Conservation (phyloP, 2,888 invertebrate species). For the Heliconius ethilla region DNA sequence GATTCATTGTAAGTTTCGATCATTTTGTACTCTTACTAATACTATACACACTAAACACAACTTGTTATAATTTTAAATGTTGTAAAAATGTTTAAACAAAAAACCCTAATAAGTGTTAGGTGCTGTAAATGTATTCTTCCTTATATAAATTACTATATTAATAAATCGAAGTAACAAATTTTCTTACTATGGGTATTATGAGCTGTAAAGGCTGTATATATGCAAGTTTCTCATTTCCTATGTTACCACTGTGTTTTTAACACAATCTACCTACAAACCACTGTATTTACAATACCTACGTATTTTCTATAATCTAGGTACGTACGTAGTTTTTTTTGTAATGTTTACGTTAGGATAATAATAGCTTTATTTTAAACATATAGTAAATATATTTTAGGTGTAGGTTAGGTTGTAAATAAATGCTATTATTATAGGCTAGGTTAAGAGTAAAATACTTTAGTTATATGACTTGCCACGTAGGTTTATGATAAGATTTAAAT, state of each 20-base stretch:
- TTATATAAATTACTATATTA: slow-evolving; percentile 5
- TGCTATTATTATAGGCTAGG: slow-evolving; percentile 4
- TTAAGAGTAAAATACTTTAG: neutral
- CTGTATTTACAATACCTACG: too few relatives aligned
- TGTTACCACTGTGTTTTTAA: neutral
- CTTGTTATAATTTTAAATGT: neutral
- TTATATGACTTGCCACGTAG: slow-evolving; percentile 37
- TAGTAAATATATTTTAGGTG: neutral
- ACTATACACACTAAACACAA: neutral
- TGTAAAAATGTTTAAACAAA: neutral
- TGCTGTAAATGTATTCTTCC: neutral
- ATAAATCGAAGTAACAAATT: neutral
- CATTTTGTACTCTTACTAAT: neutral
- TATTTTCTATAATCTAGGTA: too few relatives aligned
- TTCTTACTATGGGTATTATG: too few relatives aligned
- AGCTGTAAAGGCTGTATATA: neutral
- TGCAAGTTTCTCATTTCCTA: neutral
- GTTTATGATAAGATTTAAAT: slow-evolving; percentile 10
- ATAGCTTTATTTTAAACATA: neutral
- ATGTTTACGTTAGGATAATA: too few relatives aligned
- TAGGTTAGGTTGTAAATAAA: slow-evolving; percentile 1
- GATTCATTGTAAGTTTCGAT: neutral
- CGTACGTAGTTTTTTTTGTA: too few relatives aligned
- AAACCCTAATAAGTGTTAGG: slow-evolving; percentile 33
- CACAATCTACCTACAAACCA: neutral